These are phyloP conservation scores for Trachythela sp. DNA, from an alignment of 64 coral and sea anemone species.

Conservation along the genomic window DNA sequence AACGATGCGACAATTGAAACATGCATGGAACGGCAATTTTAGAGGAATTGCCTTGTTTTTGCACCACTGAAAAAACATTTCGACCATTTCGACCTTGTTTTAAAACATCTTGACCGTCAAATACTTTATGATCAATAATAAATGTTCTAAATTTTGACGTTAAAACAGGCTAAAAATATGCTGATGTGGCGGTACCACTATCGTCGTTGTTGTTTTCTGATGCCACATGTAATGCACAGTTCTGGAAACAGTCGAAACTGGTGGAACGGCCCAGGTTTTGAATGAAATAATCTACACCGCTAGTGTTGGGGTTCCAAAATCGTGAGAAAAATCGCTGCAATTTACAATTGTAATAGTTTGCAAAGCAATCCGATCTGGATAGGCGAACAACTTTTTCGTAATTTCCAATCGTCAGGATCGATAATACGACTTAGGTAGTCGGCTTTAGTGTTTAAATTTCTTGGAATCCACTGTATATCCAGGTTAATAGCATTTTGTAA, in stretches of 20 bases:
- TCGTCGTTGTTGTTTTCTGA: not conserved
- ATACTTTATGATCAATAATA: not conserved
- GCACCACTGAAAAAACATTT: slow-evolving; percentile 6
- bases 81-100: not conserved
- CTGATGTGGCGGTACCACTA: not conserved
- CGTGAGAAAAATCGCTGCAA: not conserved
- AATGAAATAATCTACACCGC: slow-evolving; percentile 17
- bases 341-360: slow-evolving; percentile 22
- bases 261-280: slow-evolving; percentile 30
- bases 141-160: not conserved
- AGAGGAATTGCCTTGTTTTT: not conserved
- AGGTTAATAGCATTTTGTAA: not conserved
- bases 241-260: slow-evolving; percentile 10
- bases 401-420: slow-evolving; percentile 20
- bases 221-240: not conserved
- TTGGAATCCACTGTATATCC: slow-evolving; percentile 31
- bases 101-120: not conserved
- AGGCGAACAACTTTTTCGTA: not conserved
- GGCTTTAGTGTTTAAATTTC: not conserved
- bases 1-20: not conserved
- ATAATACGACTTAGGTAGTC: slow-evolving; percentile 18
- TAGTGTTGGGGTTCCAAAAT: not conserved
- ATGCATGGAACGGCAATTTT: slow-evolving; percentile 12
- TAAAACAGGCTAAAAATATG: not conserved
- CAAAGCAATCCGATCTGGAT: slow-evolving; percentile 13